Evolutionary conservation across 2,113 vertebrate species (phyloP).

Genomic region (Lepisosteus osseus): DNA sequence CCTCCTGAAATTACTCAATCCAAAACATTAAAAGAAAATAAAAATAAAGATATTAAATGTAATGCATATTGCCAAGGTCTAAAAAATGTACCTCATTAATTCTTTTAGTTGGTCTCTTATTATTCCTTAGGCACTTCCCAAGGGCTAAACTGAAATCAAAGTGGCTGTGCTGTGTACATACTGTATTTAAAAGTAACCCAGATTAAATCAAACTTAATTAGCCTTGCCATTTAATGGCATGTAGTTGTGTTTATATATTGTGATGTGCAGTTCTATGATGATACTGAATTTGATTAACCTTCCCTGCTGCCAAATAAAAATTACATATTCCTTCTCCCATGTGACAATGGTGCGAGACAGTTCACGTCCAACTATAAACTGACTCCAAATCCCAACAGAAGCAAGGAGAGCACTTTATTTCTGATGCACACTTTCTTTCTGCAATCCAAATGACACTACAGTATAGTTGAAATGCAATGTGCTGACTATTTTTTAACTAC

Average conservation of each 20-base stretch:
- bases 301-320: too few species aligned
- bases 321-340: too few species aligned
- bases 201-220: constrained; percentile 76
- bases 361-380: too few species aligned
- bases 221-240: constrained; percentile 63
- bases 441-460: too few species aligned
- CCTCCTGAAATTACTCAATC: constrained; percentile 29
- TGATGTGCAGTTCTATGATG: too few species aligned
- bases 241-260: constrained; percentile 48
- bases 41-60: constrained; percentile 43
- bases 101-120: constrained; percentile 41
- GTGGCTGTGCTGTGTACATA: constrained; percentile 51
- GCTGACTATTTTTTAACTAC: constrained; percentile 35
- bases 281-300: too few species aligned
- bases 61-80: constrained; percentile 27
- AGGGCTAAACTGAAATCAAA: constrained; percentile 63
- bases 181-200: constrained; percentile 62
- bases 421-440: too few species aligned
- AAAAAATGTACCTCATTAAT: constrained; percentile 34
- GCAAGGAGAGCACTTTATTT: too few species aligned
- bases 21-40: constrained; percentile 25
- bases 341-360: too few species aligned
- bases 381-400: too few species aligned
- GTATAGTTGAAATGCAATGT: constrained; percentile 7
- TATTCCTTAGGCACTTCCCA: constrained; percentile 56